Evolutionary conservation across 2,888 invertebrate species (phyloP).

Genomic region (Eupithecia inturbata): DNA sequence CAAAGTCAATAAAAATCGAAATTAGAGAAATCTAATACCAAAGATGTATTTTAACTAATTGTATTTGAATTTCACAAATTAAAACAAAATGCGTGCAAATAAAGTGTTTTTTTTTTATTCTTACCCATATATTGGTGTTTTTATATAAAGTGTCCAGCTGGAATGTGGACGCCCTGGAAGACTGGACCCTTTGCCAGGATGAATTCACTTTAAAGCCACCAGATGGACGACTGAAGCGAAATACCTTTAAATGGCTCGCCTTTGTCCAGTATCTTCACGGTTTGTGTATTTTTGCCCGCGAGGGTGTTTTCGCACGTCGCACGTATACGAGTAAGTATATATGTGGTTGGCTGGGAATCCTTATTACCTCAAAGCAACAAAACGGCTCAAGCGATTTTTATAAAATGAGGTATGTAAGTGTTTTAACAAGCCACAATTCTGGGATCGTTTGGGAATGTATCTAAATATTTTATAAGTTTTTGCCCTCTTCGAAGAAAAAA

Average conservation of each 20-base stretch:
- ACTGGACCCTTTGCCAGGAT: constrained; percentile 68
- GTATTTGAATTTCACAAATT: too few species aligned
- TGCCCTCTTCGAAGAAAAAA: too few species aligned
- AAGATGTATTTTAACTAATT: too few species aligned
- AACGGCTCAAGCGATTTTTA: not conserved
- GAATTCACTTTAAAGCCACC: constrained; percentile 66
- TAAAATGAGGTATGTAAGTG: not conserved
- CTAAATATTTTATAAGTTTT: not conserved
- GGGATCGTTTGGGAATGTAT: not conserved
- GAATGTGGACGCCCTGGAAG: constrained; percentile 50
- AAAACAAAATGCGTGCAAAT: too few species aligned
- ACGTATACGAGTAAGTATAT: too few species aligned
- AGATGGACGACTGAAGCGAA: constrained; percentile 68
- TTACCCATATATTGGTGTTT: not conserved
- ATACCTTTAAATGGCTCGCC: constrained; percentile 72
- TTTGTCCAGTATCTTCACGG: constrained; percentile 73
- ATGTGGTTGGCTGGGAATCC: too few species aligned
- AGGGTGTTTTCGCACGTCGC: not conserved
- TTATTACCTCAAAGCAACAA: too few species aligned
- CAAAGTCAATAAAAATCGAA: too few species aligned
- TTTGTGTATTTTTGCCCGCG: constrained; percentile 41
- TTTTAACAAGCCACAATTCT: not conserved
- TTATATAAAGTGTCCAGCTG: constrained; percentile 42
- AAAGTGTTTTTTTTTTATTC: too few species aligned
- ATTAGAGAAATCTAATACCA: too few species aligned